Evolutionary conservation across 2,888 invertebrate species (phyloP), one percentile per base, ranked within the genome.

Genomic region (Drosophila atripex): DNA sequence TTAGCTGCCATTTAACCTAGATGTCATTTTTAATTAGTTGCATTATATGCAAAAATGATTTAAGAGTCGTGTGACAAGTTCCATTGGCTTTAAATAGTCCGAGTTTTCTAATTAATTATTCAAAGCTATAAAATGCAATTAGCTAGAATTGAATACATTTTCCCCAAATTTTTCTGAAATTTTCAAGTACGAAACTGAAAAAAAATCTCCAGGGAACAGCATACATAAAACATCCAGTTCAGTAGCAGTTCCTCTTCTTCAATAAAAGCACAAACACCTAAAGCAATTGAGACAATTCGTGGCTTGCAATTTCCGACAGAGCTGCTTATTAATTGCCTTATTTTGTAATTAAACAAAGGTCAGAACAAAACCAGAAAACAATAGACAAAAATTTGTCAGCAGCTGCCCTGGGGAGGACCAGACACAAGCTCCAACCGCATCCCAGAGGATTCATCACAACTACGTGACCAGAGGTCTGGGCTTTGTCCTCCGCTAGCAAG

Each of bases 281-380:
- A 28, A 16, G 11, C 28, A 46, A 38, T 38, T n/a, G 28, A 21
- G 9, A 21, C 16, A 38, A 28, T 46, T 53, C 16, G 28, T 8
- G 28, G 21, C 16, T 11, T 35, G 52, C 25, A 52, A 43, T 12
- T 51, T 32, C 7, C n/a, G 11, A 3, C 43, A 35, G 65, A 23
- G 35, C 23, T n/a, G 14, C 23, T 46, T 53, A 65, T 71, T 71
- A 53, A 71, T 70, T 35, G 71, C 41, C 61, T 30, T 53, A 32
- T 39, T 61, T 70, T 32, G 53, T 80, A 79, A 83, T 80, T 86
- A 77, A 80, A 59, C 73, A 80, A 55, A 76, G 84, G 86, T 69
- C 77, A 69, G 58, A 21, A 14, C 25, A 1, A 50, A 47, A 30
- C 23, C 35, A 47, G 51, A 50, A 28, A 30, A 39, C 47, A 7